Percentiles rank a stretch among this genome's conserved stretches.
Conservation (phyloP, 2,113 vertebrate genomes). For the Petroica traversi region DNA sequence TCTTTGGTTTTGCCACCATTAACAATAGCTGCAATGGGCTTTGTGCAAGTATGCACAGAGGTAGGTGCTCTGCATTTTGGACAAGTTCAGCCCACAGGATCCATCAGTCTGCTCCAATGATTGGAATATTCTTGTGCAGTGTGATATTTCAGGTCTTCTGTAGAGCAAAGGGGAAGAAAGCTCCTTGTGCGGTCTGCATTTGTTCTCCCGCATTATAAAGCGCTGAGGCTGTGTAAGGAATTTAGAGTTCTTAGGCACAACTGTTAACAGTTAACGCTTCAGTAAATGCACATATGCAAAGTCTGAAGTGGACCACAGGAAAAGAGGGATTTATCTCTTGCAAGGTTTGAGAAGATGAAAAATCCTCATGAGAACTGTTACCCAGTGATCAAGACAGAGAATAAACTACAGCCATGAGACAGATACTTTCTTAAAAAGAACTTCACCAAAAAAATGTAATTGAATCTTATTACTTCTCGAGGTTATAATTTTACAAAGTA, state of each 20-base stretch:
- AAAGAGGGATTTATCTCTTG: conserved; percentile 38
- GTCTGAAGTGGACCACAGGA: conserved; percentile 24
- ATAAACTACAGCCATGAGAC: not conserved
- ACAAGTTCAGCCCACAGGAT: not conserved
- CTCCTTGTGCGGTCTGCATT: not conserved
- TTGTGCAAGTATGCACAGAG: not conserved
- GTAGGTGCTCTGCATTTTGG: not conserved
- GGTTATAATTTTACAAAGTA: conserved; percentile 51
- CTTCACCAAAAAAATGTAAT: conserved; percentile 33
- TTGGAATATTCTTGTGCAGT: not conserved
- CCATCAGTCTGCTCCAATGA: not conserved
- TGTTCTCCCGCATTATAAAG: not conserved
- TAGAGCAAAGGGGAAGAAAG: not conserved
- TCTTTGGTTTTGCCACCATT: not conserved
- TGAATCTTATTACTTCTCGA: conserved; percentile 38
- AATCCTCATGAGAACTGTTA: conserved; percentile 20
- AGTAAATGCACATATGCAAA: conserved; percentile 25
- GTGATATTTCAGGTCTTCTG: not conserved
- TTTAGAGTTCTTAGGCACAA: conserved; percentile 29
- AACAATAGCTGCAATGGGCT: not conserved
- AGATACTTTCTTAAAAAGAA: conserved; percentile 4
- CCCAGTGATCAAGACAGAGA: conserved; percentile 21
- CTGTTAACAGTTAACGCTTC: conserved; percentile 23
- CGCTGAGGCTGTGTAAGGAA: not conserved
- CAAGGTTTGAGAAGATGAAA: conserved; percentile 16